Conservation (phyloP, 2,113 vertebrate species). For the Mastomys natalensis region DNA sequence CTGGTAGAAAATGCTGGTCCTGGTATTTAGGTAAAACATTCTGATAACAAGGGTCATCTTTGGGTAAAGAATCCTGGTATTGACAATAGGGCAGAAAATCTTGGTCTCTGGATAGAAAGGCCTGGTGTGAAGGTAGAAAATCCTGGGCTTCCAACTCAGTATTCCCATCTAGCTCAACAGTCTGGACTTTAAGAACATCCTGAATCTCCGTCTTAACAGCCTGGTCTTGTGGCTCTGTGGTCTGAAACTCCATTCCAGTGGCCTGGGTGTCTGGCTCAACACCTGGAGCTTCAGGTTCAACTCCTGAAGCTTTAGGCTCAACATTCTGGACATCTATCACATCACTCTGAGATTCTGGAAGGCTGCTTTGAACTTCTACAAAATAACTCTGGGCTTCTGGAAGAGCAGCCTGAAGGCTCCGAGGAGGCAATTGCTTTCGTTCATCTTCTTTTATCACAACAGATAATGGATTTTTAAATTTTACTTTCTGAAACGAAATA, state of each 20-base stretch:
- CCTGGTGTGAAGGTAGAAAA: constrained; percentile 24
- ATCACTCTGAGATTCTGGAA: neutral
- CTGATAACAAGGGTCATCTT: neutral
- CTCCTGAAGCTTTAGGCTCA: neutral
- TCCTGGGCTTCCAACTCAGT: constrained; percentile 19
- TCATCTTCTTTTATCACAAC: constrained; percentile 67
- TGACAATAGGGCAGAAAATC: constrained; percentile 14
- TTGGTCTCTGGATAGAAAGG: neutral
- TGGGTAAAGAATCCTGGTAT: neutral
- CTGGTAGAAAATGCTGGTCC: constrained; percentile 12
- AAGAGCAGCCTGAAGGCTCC: neutral
- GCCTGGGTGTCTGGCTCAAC: neutral
- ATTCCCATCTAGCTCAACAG: neutral
- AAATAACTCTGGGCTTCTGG: constrained; percentile 49
- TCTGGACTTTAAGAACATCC: neutral
- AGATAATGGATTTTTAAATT: constrained; percentile 75
- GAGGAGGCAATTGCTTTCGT: neutral
- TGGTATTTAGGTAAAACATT: neutral
- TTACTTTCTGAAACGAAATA: constrained; percentile 77
- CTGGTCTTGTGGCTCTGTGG: neutral
- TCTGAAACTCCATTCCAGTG: neutral
- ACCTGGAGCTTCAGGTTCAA: constrained; percentile 35
- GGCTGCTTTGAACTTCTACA: constrained; percentile 23
- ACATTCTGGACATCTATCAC: neutral
- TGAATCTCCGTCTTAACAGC: constrained; percentile 18